A percentile compares a stretch with the other conserved stretches of the same genome.
Conservation (phyloP, 2,113 vertebrate genomes). For the Hippopotamus amphibius region DNA sequence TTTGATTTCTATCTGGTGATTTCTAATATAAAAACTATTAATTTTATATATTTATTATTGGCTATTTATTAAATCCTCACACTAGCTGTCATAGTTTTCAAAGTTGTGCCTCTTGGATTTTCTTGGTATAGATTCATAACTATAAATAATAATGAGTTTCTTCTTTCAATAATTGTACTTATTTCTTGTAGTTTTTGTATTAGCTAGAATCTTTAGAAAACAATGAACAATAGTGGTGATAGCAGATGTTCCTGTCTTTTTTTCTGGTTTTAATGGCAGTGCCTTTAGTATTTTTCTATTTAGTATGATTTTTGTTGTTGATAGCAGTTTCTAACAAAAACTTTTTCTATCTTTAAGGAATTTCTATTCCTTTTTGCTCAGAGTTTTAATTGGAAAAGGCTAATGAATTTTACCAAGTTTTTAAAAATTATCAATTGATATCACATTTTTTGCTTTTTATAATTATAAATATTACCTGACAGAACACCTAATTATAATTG, state of each 20-base stretch:
- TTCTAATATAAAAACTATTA: not conserved
- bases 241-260: not conserved
- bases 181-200: not conserved
- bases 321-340: not conserved
- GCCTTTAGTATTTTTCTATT: not conserved
- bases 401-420: constrained; percentile 12
- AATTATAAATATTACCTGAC: not conserved
- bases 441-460: not conserved
- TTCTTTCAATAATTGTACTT: not conserved
- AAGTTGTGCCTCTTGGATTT: not conserved
- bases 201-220: not conserved
- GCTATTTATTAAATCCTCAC: not conserved
- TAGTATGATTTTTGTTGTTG: not conserved
- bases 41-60: not conserved
- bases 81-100: not conserved
- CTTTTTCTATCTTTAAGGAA: not conserved
- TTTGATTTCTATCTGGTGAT: not conserved
- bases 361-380: constrained; percentile 5
- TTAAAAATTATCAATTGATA: not conserved
- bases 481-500: not conserved
- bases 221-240: not conserved
- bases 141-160: not conserved
- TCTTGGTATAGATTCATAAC: not conserved
- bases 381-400: not conserved
- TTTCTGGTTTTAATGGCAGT: not conserved